These are phyloP conservation scores for Pediacus dermestoides DNA, from an alignment of 2,888 invertebrate genomes.

Conservation along the genomic window DNA sequence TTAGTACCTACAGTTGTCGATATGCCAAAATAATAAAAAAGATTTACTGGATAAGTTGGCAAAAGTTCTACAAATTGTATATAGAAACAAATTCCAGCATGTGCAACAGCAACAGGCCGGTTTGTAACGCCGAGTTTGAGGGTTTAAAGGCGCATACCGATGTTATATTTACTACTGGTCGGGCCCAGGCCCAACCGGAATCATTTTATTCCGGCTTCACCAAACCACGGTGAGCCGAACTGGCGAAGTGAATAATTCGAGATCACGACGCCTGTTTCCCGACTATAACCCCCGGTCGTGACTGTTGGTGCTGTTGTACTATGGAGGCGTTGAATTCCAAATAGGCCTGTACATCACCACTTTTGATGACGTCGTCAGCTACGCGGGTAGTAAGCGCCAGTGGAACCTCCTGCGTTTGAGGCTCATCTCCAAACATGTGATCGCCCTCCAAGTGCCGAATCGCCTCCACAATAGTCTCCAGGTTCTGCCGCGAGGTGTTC, in stretches of 20 bases:
- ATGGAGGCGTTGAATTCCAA: conserved; percentile 55
- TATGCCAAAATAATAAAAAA: too few relatives aligned
- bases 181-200: neutral
- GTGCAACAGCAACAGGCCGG: too few relatives aligned
- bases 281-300: conserved; percentile 87
- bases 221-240: conserved; percentile 29
- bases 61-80: too few relatives aligned
- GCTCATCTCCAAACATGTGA: conserved; percentile 81
- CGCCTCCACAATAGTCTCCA: conserved; percentile 98
- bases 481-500: conserved; percentile 84
- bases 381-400: conserved; percentile 56
- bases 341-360: conserved; percentile 61
- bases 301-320: conserved; percentile 57
- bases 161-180: too few relatives aligned
- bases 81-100: too few relatives aligned
- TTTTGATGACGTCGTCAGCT: conserved; percentile 46
- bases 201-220: conserved; percentile 19
- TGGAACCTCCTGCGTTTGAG: conserved; percentile 54
- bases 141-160: too few relatives aligned
- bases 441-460: conserved; percentile 97
- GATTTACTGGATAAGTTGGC: too few relatives aligned
- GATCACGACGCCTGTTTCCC: conserved; percentile 80
- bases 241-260: conserved; percentile 50
- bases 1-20: too few relatives aligned
- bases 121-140: too few relatives aligned